Evolutionary conservation across 2,888 invertebrate genomes (phyloP), one percentile per base, ranked within the genome.

Genomic region (Dryobotodes eremita): DNA sequence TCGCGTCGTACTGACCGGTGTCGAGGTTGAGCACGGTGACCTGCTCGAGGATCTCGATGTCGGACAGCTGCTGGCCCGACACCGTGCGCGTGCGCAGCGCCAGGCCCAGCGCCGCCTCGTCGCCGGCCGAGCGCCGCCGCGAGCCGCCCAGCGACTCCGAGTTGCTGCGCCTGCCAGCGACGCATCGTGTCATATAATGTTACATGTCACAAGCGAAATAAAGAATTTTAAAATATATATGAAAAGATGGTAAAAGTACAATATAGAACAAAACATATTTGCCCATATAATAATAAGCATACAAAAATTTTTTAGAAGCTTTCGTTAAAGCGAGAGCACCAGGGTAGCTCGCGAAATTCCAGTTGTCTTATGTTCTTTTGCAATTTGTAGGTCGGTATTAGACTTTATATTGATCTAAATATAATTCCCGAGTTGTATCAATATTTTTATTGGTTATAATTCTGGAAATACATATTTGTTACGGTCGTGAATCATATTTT

Each of bases 41-140:
- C 97, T 99, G 98, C 94, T 99, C 99, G 84, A 99, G 97, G 88
- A 99, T 99, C 97, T 99, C 99, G 97, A 98, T 98, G 96, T 99
- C 99, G 15, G 98, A 98, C 78, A 99, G 97, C 89, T 98, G 98
- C 92, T 98, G 98, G 8, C 99, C 99, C 66, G 99, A 99, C 92
- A 98, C 98, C 70, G 99, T 98, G 89, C 99, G 97, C 61, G 98
- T 98, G 87, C 98, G 97, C 48, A 98, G 98, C 80, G 91, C 78
- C 26, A 89, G 82, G 6, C 46, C 46, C 95, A 98, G 97, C 90
- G 98, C 89, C 97, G 97, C 92, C 92, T 98, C 98, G 95, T 98
- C 98, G 1, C 98, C 98, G 4, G 98, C 98, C 4, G 98, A 98
- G 89, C 98, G 98, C n/a, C 98, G 97, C 55, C 98, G 97, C 91